phyloP scores from a whole-genome alignment of 2,888 invertebrate genomes.

The Euplagia quadripunctaria region DNA sequence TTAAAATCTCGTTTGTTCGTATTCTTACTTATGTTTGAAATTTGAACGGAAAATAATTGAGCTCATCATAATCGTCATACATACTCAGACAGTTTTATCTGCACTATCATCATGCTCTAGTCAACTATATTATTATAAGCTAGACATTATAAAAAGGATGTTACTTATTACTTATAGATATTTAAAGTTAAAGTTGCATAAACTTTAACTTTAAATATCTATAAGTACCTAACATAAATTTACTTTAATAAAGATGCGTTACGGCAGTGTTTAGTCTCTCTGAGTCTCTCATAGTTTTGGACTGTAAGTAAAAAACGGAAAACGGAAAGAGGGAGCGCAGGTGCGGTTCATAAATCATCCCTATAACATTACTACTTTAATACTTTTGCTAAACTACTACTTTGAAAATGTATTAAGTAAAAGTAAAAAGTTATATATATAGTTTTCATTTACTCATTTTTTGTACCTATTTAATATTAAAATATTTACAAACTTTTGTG shows the following conservation, averaged over 20 bases:
- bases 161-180: neutral
- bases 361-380: too few species aligned
- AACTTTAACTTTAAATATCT: neutral
- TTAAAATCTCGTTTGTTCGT: slow-evolving; percentile 19
- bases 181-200: neutral
- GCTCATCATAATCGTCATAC: slow-evolving; percentile 9
- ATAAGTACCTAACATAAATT: neutral
- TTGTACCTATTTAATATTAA: too few species aligned
- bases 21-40: slow-evolving; percentile 7
- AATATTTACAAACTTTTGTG: too few species aligned
- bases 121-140: slow-evolving; percentile 6
- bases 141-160: slow-evolving; percentile 12
- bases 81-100: slow-evolving; percentile 15
- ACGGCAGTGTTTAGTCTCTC: neutral
- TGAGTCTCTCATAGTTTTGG: too few species aligned
- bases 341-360: too few species aligned
- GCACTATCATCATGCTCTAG: slow-evolving; percentile 7
- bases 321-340: too few species aligned
- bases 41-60: slow-evolving; percentile 16
- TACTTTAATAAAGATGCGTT: neutral
- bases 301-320: too few species aligned
- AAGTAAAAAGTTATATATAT: too few species aligned
- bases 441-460: too few species aligned
- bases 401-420: too few species aligned
- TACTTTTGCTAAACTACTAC: too few species aligned